phyloP scores from a whole-genome alignment of 2,113 vertebrate species.

The Hyla sarda region DNA sequence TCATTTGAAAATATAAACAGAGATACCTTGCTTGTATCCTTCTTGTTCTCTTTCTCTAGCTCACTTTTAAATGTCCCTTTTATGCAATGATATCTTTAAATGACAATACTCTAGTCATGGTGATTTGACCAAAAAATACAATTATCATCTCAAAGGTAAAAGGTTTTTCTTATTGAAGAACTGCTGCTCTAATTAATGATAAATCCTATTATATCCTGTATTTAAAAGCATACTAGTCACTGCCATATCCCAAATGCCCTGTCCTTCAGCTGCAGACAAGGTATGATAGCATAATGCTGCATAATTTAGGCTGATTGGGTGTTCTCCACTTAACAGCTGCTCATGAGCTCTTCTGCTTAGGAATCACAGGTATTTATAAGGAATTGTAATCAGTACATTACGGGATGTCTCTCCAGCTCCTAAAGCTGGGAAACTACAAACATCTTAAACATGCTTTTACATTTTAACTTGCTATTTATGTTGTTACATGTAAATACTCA shows the following conservation, averaged over 20 bases:
- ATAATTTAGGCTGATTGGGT: slow-evolving; percentile 35
- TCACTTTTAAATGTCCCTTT: no score
- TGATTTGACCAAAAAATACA: neutral
- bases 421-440: neutral
- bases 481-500: no score
- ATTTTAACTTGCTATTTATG: neutral
- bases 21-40: no score
- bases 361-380: slow-evolving; percentile 28
- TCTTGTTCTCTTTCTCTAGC: no score
- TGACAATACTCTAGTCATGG: neutral
- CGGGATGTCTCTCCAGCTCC: neutral
- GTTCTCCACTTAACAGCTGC: slow-evolving; percentile 27
- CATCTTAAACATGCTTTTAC: neutral
- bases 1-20: no score
- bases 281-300: slow-evolving; percentile 21
- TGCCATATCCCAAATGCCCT: slow-evolving; percentile 22
- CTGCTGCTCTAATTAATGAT: neutral
- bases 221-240: slow-evolving; percentile 13
- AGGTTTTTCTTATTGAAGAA: neutral
- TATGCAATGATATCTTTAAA: neutral
- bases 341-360: slow-evolving; percentile 29
- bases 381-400: slow-evolving; percentile 33
- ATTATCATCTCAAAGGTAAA: neutral
- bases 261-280: slow-evolving; percentile 41
- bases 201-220: neutral